phyloP scores from a whole-genome alignment of 2,888 invertebrate genomes.

The Hypercompe scribonia region DNA sequence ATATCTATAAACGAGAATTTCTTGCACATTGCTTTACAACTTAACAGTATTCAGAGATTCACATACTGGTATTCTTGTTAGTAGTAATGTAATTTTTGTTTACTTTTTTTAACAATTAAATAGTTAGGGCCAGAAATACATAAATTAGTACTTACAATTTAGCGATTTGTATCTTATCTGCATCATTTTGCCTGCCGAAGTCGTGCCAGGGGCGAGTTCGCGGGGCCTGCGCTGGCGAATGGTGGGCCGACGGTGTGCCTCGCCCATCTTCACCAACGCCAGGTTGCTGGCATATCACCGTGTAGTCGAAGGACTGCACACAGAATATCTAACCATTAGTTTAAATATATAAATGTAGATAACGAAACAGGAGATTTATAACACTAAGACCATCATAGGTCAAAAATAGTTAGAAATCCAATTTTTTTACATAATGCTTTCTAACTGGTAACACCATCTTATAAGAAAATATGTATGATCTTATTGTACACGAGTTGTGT shows the following conservation, averaged over 20 bases:
- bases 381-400: not conserved
- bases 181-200: conserved; percentile 97
- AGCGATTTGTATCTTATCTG: conserved; percentile 98
- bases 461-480: not conserved
- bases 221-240: conserved; percentile 87
- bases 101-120: not conserved
- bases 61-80: conserved; percentile 18
- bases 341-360: not conserved
- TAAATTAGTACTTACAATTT: conserved; percentile 93
- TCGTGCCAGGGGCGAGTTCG: conserved; percentile 97
- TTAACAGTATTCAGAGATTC: conserved; percentile 27
- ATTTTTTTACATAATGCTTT: not conserved
- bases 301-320: conserved; percentile 95
- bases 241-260: conserved; percentile 88
- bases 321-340: conserved; percentile 16
- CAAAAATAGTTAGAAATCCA: not conserved
- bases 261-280: conserved; percentile 86
- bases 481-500: not conserved
- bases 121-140: not conserved
- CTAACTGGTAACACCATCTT: not conserved
- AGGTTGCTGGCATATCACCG: conserved; percentile 93
- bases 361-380: not conserved
- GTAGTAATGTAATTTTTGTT: not conserved
- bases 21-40: conserved; percentile 29
- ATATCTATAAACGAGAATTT: conserved; percentile 38